Base-by-base conservation (phyloP, 2,888 invertebrate species). In the Clanis bilineata region DNA sequence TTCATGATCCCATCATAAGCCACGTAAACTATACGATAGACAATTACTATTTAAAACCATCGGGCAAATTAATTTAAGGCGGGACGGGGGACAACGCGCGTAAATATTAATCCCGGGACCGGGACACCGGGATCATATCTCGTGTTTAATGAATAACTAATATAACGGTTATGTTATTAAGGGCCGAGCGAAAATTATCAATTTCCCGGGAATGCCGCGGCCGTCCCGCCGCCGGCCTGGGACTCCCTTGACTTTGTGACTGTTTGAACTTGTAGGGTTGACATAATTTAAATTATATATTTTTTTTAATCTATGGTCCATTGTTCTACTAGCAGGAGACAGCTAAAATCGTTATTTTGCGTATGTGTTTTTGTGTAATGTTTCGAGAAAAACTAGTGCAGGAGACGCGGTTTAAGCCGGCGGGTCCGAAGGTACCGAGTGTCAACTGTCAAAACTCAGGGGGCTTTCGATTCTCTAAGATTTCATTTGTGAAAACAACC, bases 71-170 rank as follows among this genome's bases (percentile, higher is more conserved):
- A 89, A 90, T 88, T 86, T 83, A 77, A 79, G 76, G 69, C 69
- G 77, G 80, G 85, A 86, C 87, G 83, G 71, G 82, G 85, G 83
- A 85, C 85, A 83, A 74, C 73, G 73, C 71, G 70, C 71, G 83
- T 90, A 84, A 90, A 90, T 90, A 89, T 90, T 90, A 88, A 90
- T 85, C 74, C 62, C 60, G 54, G 57, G 38, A 38, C 57, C 57
- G 60, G 60, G 67, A 63, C 66, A 81, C 82, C 83, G 83, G 81
- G 80, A 83, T 87, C 85, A 85, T 85, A 83, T 82, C 84, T 81
- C 71, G 67, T 79, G 73, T 77, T 77, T 83, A 85, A 88, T 90
- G 90, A 90, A 90, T 90, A 90, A 86, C 80, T 89, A 83, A 90
- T 87, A 84, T 77, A 71, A 83, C 77, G 79, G 81, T 82, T 79